Evolutionary conservation across 2,113 vertebrate species (phyloP).

Genomic region (Hystrix brachyura): DNA sequence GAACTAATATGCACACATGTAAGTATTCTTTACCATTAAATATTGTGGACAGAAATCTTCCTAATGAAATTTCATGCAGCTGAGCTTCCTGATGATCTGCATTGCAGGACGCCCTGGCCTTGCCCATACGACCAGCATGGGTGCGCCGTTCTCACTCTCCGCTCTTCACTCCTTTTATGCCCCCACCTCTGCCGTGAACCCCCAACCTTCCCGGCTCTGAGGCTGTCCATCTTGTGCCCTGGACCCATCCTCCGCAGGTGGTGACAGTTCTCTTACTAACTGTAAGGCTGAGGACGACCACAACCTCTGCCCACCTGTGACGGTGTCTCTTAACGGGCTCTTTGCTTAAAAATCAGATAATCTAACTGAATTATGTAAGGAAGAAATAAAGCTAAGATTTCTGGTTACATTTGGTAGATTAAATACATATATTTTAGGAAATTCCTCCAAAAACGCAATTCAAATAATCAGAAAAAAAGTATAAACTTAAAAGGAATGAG

Average conservation of each 20-base stretch:
- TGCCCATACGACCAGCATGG: too few relatives aligned
- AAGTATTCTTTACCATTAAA: constrained; percentile 36
- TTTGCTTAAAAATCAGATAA: constrained; percentile 23
- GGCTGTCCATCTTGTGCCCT: not conserved
- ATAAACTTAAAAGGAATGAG: not conserved
- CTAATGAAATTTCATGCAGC: not conserved
- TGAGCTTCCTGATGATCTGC: not conserved
- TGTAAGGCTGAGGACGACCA: not conserved
- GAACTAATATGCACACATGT: not conserved
- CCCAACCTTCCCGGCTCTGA: not conserved
- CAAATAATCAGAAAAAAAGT: not conserved
- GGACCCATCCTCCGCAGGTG: not conserved
- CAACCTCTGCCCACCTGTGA: not conserved
- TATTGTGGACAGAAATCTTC: constrained; percentile 49
- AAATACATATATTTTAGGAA: constrained; percentile 1
- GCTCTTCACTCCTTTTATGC: not conserved
- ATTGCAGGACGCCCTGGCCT: too few relatives aligned
- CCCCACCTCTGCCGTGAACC: not conserved
- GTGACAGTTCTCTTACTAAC: too few relatives aligned
- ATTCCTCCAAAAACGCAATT: not conserved
- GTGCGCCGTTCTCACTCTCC: too few relatives aligned
- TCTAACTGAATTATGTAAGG: constrained; percentile 19
- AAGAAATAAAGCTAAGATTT: constrained; percentile 27
- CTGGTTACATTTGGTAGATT: not conserved
- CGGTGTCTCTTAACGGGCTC: not conserved